Percentiles rank a stretch among this genome's conserved stretches.
These are phyloP conservation scores for Rostratula benghalensis DNA, from an alignment of 2,113 vertebrate genomes.

Conservation along the genomic window DNA sequence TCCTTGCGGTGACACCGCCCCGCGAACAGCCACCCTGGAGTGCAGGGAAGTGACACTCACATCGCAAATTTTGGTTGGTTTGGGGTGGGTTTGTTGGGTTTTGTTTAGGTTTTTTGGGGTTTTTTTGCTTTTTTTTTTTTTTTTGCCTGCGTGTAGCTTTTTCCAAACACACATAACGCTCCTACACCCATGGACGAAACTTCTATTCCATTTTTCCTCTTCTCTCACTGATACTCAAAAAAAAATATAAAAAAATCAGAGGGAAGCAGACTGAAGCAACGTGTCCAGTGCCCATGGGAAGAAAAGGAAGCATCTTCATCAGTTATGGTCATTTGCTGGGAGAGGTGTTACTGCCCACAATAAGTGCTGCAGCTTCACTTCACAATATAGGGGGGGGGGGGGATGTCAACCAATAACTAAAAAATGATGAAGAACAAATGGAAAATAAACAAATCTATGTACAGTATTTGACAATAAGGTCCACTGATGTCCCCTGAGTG, in stretches of 20 bases:
- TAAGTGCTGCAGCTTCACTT: not conserved
- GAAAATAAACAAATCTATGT: not conserved
- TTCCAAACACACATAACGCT: not conserved
- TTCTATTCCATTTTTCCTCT: not conserved
- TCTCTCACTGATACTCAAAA: not conserved
- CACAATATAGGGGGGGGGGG: not conserved
- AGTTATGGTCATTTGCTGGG: not conserved
- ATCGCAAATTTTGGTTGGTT: not conserved
- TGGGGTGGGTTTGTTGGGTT: too few relatives aligned
- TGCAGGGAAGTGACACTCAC: not conserved
- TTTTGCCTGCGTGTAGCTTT: not conserved
- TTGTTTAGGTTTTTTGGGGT: not conserved
- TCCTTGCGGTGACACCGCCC: too few relatives aligned
- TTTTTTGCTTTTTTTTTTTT: too few relatives aligned
- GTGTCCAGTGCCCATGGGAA: rapidly evolving
- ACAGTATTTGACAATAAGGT: not conserved
- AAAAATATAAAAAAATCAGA: not conserved
- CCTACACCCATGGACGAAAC: not conserved
- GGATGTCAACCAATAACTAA: not conserved
- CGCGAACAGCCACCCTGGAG: too few relatives aligned
- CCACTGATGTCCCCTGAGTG: not conserved
- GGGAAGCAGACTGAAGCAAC: not conserved
- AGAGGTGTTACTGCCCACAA: not conserved
- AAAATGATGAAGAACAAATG: not conserved
- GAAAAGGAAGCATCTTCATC: not conserved